Evolutionary conservation across 1,140 invertebrate genomes (phyloP).

Genomic region (Rhopalosiphum padi): DNA sequence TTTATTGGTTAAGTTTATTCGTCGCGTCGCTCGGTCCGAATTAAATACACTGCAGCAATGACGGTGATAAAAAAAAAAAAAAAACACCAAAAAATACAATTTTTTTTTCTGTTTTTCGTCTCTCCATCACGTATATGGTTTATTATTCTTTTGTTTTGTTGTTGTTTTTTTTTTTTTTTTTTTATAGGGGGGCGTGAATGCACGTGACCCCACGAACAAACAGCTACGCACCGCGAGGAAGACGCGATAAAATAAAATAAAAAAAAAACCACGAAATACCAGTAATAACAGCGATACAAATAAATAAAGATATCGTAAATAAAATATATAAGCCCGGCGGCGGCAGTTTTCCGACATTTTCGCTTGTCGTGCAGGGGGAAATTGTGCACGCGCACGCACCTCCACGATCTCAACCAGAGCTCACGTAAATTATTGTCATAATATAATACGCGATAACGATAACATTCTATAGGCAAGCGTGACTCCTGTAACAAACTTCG

Average conservation of each 20-base stretch:
- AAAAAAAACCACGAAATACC: not conserved
- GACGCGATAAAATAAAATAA: not conserved
- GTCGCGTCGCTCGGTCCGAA: not conserved
- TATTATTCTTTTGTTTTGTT: not conserved
- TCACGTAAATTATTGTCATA: not conserved
- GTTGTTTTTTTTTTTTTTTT: not conserved
- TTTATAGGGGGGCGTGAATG: not conserved
- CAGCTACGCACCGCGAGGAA: not conserved
- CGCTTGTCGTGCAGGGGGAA: not conserved
- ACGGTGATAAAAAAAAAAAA: not conserved
- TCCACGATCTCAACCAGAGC: not conserved
- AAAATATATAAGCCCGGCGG: not conserved
- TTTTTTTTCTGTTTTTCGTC: not conserved
- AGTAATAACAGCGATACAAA: not conserved
- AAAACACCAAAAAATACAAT: not conserved
- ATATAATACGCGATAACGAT: not conserved
- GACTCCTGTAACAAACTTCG: not conserved
- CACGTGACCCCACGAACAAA: not conserved
- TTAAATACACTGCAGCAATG: not conserved
- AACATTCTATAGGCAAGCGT: not conserved
- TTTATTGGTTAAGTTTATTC: not conserved
- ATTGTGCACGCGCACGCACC: not conserved
- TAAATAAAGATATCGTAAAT: constrained; percentile 16
- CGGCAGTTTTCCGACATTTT: not conserved
- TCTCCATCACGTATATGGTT: not conserved